phyloP scores from a whole-genome alignment of 2,797 vertebrate genomes.

The Pipistrellus nathusii region DNA sequence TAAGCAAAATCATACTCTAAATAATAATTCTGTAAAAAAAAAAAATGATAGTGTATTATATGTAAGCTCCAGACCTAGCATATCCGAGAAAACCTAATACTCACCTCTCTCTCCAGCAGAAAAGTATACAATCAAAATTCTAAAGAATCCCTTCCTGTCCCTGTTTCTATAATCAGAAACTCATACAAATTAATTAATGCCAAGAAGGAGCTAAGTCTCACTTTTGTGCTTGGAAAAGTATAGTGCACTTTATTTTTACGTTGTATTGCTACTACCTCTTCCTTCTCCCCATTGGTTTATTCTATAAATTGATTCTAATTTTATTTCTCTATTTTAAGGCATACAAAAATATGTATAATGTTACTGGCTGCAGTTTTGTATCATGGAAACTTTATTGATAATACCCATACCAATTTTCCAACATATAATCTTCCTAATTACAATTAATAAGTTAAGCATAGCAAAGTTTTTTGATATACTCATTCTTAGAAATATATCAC shows the following conservation, averaged over 20 bases:
- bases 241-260: not conserved
- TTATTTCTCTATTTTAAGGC: not conserved
- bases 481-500: conserved; percentile 23
- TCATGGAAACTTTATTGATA: not conserved
- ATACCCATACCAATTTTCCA: not conserved
- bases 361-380: not conserved
- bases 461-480: conserved; percentile 17
- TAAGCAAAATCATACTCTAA: conserved; percentile 30
- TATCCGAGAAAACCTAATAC: not conserved
- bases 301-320: conserved; percentile 6
- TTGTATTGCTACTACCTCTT: not conserved
- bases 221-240: not conserved
- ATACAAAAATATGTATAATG: not conserved
- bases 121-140: conserved; percentile 9
- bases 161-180: conserved; percentile 7
- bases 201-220: not conserved
- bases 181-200: not conserved
- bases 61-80: not conserved
- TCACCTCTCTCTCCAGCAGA: not conserved
- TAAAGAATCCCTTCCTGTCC: not conserved
- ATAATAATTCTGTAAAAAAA: not conserved
- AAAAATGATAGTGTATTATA: not conserved
- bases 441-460: conserved; percentile 18
- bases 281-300: not conserved
- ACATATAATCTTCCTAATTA: not conserved